Base-by-base conservation (phyloP, 2,888 invertebrate species). In the Drosophila setosimentum region DNA sequence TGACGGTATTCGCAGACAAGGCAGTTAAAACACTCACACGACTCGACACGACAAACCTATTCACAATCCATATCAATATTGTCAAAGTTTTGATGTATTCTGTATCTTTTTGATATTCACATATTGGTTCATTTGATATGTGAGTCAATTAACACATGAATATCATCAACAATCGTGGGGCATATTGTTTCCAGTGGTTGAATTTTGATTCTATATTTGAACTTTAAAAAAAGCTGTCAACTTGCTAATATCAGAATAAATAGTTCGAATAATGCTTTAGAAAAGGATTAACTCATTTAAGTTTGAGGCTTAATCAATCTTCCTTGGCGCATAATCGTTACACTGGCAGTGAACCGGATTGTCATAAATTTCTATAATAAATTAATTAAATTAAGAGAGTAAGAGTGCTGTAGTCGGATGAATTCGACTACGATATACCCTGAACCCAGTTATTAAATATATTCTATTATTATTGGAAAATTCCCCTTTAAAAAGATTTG, bases 61-160 rank as follows among this genome's bases (percentile, higher is more conserved):
- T 32, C 42, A 40, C 33, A 30, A 49, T 54, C 27, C 35, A 54
- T 76, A 76, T 70, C 37, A 63, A 71, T 64, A 51, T 51, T 40
- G 37, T 24, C n/a, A 30, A 54, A 27, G 27, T 33, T 29, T 33
- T 30, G 5, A 51, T 45, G 21, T 48, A 32, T 68, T 45, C 18
- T 67, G n/a, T 32, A 0, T 1, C 10, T 24, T 21, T 49, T 49
- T 29, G 11, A 49, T 30, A 13, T 29, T 27, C 11, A n/a, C 29
- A 50, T 2, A 40, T 55, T 18, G n/a, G 21, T 30, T 21, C 8
- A 16, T 42, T 37, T 24, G 27, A 24, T 29, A 49, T 27, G 37
- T 40, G 37, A 18, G 8, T 11, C 29, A 58, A 35, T 37, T 50
- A 40, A 3, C 54, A 27, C 61, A 3, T 54, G 30, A 32, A 29